Conservation (phyloP, 2,797 vertebrate genomes). For the Hoplostethus atlanticus region DNA sequence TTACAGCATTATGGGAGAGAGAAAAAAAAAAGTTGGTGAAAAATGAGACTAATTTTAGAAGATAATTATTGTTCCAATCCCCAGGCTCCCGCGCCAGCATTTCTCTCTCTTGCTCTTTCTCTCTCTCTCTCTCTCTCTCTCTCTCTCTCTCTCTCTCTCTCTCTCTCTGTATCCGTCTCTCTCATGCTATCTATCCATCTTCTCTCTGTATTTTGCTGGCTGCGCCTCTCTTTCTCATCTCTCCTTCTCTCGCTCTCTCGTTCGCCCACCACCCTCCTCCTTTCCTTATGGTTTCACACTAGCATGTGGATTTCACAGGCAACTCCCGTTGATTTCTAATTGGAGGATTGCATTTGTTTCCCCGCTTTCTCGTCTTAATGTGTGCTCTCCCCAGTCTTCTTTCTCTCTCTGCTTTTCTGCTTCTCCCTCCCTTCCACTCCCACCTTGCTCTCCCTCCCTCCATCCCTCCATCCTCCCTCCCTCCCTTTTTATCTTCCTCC, state of each 20-base stretch:
- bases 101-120: too few species aligned
- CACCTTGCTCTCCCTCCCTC: conserved; percentile 10
- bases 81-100: conserved; percentile 45
- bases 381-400: neutral
- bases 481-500: too few species aligned
- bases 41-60: conserved; percentile 83
- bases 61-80: conserved; percentile 73
- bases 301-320: neutral
- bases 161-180: conserved; percentile 16
- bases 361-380: neutral
- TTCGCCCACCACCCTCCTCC: neutral
- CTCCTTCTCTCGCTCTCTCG: neutral
- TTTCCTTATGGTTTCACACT: neutral
- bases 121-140: conserved; percentile 5
- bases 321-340: neutral
- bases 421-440: too few species aligned
- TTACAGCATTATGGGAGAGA: conserved; percentile 70
- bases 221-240: conserved; percentile 1
- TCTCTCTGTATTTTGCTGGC: conserved; percentile 22
- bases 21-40: conserved; percentile 76
- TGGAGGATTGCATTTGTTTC: conserved; percentile 15
- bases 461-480: too few species aligned
- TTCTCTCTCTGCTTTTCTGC: conserved; percentile 35
- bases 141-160: conserved; percentile 34
- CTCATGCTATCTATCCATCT: neutral